A percentile compares a stretch with the other conserved stretches of the same genome.
These are phyloP conservation scores for Cettia cetti DNA, from an alignment of 2,113 vertebrate genomes.

Conservation along the genomic window DNA sequence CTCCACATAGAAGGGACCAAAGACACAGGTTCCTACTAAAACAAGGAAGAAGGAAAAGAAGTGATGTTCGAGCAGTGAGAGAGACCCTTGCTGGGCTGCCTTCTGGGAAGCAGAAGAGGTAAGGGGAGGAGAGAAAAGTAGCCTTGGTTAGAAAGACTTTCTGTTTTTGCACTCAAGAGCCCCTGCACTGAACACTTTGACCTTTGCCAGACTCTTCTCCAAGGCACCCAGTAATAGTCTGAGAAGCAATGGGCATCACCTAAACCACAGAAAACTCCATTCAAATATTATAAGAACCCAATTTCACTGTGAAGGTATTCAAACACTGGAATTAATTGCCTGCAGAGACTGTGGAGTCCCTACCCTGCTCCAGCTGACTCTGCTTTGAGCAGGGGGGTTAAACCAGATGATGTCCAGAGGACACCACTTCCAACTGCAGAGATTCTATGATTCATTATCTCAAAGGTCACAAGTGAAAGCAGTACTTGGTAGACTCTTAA, in stretches of 20 bases:
- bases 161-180: not conserved
- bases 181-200: not conserved
- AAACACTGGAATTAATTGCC: not conserved
- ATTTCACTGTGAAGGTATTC: not conserved
- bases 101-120: not conserved
- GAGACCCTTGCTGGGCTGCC: not conserved
- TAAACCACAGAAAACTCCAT: not conserved
- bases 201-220: not conserved
- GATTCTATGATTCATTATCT: not conserved
- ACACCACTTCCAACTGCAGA: not conserved
- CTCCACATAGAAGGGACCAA: not conserved
- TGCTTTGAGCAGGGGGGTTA: fast-evolving
- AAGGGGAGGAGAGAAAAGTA: fast-evolving
- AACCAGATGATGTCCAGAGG: not conserved
- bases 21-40: not conserved
- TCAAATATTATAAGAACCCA: not conserved
- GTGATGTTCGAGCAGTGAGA: not conserved
- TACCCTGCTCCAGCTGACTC: not conserved
- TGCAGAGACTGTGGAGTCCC: not conserved
- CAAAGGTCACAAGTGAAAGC: not conserved
- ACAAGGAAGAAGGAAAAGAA: not conserved
- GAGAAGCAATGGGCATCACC: not conserved
- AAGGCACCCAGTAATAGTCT: not conserved
- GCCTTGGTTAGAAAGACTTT: not conserved
- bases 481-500: not conserved